Percentiles rank a stretch among this genome's conserved stretches.
These are phyloP conservation scores for Zosterops borbonicus DNA, from an alignment of 2,113 vertebrate genomes.

Conservation along the genomic window DNA sequence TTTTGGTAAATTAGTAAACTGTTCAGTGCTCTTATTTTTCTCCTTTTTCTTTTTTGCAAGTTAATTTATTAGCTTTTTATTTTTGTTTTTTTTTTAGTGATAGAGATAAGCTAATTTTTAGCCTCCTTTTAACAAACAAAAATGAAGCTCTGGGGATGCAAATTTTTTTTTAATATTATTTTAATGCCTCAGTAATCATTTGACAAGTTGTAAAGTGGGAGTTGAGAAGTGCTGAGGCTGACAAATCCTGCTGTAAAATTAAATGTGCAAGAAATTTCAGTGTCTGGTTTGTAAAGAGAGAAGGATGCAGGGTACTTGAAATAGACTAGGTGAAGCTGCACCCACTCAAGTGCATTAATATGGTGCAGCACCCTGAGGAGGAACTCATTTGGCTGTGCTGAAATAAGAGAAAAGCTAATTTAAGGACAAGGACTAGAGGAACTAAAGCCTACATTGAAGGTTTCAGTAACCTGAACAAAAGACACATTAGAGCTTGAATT, in stretches of 20 bases:
- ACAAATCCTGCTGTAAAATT: conserved; percentile 31
- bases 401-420: neutral
- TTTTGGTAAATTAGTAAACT: neutral
- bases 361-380: neutral
- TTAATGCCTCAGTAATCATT: neutral
- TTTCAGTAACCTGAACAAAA: neutral
- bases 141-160: neutral
- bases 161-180: neutral
- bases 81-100: neutral
- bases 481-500: neutral
- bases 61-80: neutral
- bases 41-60: neutral
- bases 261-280: conserved; percentile 8
- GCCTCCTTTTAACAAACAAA: neutral
- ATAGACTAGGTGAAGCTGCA: neutral
- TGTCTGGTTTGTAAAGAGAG: neutral
- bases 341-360: neutral
- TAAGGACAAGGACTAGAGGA: neutral
- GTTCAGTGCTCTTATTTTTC: neutral
- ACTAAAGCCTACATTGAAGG: neutral
- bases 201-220: conserved; percentile 27
- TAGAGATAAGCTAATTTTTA: neutral
- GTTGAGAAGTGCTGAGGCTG: neutral
- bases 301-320: neutral
- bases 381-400: neutral